phyloP scores from a whole-genome alignment of 2,888 invertebrate genomes.

The Steromphala cineraria region DNA sequence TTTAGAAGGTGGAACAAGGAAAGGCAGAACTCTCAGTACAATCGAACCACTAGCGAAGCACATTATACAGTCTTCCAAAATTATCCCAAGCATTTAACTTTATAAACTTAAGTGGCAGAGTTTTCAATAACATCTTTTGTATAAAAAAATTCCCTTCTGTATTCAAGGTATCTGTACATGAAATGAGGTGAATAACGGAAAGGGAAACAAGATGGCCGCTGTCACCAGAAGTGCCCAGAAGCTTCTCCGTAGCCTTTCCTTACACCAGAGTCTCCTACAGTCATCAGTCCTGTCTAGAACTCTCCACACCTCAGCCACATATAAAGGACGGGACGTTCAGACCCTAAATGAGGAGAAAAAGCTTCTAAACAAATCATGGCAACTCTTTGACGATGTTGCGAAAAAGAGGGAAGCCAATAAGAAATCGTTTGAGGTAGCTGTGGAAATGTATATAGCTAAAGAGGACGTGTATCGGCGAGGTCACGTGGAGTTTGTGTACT shows the following conservation, averaged over 20 bases:
- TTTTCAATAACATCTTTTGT: too few relatives aligned
- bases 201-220: background rate
- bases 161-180: too few relatives aligned
- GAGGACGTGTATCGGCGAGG: conserved; percentile 85
- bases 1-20: too few relatives aligned
- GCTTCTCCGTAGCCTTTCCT: background rate
- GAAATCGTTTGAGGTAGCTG: conserved; percentile 59
- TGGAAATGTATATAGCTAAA: conserved; percentile 80
- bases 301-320: background rate
- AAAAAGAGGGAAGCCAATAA: conserved; percentile 48
- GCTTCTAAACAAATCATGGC: conserved; percentile 24
- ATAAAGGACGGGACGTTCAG: background rate
- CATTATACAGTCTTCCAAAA: too few relatives aligned
- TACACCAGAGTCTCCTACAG: background rate
- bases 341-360: conserved; percentile 17
- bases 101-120: too few relatives aligned
- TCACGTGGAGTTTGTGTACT: conserved; percentile 95
- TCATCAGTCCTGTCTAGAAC: background rate
- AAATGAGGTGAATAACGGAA: too few relatives aligned
- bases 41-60: too few relatives aligned
- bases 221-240: background rate
- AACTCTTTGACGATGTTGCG: conserved; percentile 35
- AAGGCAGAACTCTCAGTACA: too few relatives aligned
- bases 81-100: too few relatives aligned
- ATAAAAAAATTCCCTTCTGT: too few relatives aligned